Evolutionary conservation across 2,797 vertebrate genomes (phyloP).

Genomic region (Orestias chungarensis): DNA sequence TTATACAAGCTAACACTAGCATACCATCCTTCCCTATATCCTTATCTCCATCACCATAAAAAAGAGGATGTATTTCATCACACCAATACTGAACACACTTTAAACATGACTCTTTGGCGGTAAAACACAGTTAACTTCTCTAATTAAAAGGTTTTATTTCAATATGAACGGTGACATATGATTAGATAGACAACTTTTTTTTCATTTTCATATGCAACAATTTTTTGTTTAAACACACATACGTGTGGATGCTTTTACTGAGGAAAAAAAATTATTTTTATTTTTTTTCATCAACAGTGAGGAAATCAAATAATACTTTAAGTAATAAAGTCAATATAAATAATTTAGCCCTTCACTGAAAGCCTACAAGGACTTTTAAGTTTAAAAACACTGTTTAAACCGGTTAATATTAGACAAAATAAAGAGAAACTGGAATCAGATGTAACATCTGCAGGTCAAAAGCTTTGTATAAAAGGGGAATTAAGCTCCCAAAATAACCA

Average conservation of each 20-base stretch:
- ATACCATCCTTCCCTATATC: background rate
- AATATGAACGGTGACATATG: conserved; percentile 13
- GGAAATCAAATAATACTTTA: background rate
- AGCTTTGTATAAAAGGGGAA: too few relatives aligned
- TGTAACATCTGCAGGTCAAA: background rate
- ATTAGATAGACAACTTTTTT: background rate
- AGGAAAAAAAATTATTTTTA: too few relatives aligned
- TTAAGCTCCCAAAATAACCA: too few relatives aligned
- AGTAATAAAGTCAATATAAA: background rate
- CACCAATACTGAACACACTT: background rate
- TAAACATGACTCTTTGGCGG: conserved; percentile 27
- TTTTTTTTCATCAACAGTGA: background rate
- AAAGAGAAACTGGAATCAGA: too few relatives aligned
- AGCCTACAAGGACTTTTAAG: background rate
- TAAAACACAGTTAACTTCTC: conserved; percentile 12
- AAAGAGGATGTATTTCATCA: conserved; percentile 2
- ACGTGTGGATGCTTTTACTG: background rate
- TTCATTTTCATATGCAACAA: background rate
- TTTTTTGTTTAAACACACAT: background rate
- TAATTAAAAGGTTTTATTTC: conserved; percentile 36
- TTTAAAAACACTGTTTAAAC: background rate
- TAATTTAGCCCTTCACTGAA: background rate
- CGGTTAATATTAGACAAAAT: background rate
- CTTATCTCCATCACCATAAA: conserved; percentile 29
- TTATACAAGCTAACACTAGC: conserved; percentile 15